A percentile compares a stretch with the other conserved stretches of the same genome.
Evolutionary conservation across 2,113 vertebrate genomes (phyloP).

Genomic region (Tenebrosternarchus preto): DNA sequence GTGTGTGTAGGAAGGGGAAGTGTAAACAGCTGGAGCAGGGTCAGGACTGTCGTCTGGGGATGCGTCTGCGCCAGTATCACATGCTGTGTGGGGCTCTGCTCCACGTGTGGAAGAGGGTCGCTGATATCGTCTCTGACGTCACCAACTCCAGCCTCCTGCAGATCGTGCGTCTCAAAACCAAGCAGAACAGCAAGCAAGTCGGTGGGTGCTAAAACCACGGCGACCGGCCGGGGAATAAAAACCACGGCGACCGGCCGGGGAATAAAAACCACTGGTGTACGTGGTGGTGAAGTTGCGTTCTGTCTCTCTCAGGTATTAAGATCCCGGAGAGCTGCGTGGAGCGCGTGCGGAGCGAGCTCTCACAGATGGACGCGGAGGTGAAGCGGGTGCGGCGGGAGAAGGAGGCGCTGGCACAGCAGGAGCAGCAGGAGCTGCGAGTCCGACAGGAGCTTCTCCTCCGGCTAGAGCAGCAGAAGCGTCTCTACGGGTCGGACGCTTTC

Average conservation of each 20-base stretch:
- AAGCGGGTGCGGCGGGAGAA: constrained; percentile 78
- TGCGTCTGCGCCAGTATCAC: constrained; percentile 92
- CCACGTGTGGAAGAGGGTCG: constrained; percentile 90
- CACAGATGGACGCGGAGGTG: constrained; percentile 86
- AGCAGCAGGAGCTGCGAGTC: constrained; percentile 51
- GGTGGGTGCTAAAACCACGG: constrained; percentile 72
- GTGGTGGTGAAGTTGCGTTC: background rate
- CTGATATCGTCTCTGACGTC: constrained; percentile 86
- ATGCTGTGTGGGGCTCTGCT: constrained; percentile 93
- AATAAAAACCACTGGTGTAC: no score
- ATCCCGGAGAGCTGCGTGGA: constrained; percentile 90
- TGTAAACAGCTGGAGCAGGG: constrained; percentile 88
- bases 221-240: no score
- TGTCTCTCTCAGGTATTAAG: constrained; percentile 82
- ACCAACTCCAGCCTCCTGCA: constrained; percentile 92
- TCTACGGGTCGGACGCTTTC: background rate
- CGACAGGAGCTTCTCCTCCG: constrained; percentile 62
- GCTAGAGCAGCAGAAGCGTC: constrained; percentile 64
- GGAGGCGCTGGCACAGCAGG: constrained; percentile 61
- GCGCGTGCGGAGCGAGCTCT: constrained; percentile 84
- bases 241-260: background rate
- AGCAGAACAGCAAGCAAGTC: constrained; percentile 96
- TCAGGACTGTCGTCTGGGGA: constrained; percentile 87
- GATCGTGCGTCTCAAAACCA: constrained; percentile 95
- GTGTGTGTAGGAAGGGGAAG: constrained; percentile 80